A percentile compares a stretch with the other conserved stretches of the same genome.
These are phyloP conservation scores for Danaus chrysippus DNA, from an alignment of 2,888 invertebrate genomes.

Conservation along the genomic window DNA sequence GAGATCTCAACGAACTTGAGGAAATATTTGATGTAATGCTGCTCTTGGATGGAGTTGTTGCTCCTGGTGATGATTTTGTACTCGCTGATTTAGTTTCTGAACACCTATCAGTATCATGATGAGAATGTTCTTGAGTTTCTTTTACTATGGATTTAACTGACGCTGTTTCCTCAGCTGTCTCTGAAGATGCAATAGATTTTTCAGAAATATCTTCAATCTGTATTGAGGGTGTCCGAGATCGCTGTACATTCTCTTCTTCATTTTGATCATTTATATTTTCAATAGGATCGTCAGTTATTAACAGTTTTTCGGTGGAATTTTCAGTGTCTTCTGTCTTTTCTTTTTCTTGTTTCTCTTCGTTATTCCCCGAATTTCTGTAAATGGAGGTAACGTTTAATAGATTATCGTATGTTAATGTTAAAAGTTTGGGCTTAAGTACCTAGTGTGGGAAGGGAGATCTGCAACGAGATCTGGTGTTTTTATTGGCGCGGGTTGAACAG, in stretches of 20 bases:
- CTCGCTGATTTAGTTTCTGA: constrained; percentile 33
- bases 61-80: constrained; percentile 39
- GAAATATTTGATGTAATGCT: constrained; percentile 43
- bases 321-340: constrained; percentile 35
- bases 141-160: constrained; percentile 8
- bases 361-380: constrained; percentile 63
- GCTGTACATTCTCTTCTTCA: constrained; percentile 2
- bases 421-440: constrained; percentile 46
- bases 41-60: constrained; percentile 40
- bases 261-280: constrained; percentile 36
- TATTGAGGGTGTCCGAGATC: constrained; percentile 14
- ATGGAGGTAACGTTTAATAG: constrained; percentile 22
- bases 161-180: constrained; percentile 19
- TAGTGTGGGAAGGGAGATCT: constrained; percentile 63
- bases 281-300: constrained; percentile 37
- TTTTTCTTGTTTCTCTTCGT: constrained; percentile 35
- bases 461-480: constrained; percentile 64
- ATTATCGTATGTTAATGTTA: not conserved
- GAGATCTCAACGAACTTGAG: constrained; percentile 37
- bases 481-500: constrained; percentile 43
- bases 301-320: constrained; percentile 32
- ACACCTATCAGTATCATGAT: constrained; percentile 17
- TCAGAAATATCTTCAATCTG: constrained; percentile 62
- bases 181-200: constrained; percentile 40
- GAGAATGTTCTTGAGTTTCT: constrained; percentile 35